Base-by-base conservation (phyloP, 2,113 vertebrate species). In the Cygnus buccinator region DNA sequence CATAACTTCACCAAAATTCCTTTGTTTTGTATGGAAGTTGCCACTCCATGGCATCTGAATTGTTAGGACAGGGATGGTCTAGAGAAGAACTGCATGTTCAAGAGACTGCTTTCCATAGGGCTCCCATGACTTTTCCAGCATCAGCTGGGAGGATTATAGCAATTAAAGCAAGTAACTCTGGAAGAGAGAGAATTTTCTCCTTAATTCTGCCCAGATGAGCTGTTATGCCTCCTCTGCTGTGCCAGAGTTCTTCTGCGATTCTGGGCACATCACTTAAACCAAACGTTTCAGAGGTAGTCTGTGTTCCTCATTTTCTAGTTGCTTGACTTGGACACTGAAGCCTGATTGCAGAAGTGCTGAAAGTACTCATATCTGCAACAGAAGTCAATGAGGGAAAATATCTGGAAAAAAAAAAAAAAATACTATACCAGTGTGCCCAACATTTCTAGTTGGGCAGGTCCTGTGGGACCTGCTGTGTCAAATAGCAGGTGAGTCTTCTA, bases 361-460 rank as follows among this genome's bases (percentile, higher is more conserved):
- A 85, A 62, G 21, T 37, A 76, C 35, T 79, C 35, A 59, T 11
- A 84, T 74, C 29, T 62, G 29, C 72, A 92, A 41, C 52, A 44
- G 16, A 83, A 83, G 25, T 39, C 67, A 78, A 39, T 4, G 1
- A 14, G 23, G 8, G 20, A 8, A 84, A 41, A 26, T 78, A 35
- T 71, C 94, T 61, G 57, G 57, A 48, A 70, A 85, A 80, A 93
- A 2, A 37, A 37, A 37, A 37, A 37, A 37, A 37, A 37, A 37
- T 41, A 41, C 63, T 61, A 19, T 31, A 85, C 26, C 59, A 90
- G 62, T 5, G 37, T 43, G 39, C 76, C 71, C 58, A 91, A 82
- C 25, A 70, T 71, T 84, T 92, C 84, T 46, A 55, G 73, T 91
- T 52, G 55, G 77, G 80, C 86, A 94, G 39, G 91, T 92, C 65